Percentiles rank a stretch among this genome's conserved stretches.
phyloP scores from a whole-genome alignment of 2,797 vertebrate species.

The Ceryle rudis region DNA sequence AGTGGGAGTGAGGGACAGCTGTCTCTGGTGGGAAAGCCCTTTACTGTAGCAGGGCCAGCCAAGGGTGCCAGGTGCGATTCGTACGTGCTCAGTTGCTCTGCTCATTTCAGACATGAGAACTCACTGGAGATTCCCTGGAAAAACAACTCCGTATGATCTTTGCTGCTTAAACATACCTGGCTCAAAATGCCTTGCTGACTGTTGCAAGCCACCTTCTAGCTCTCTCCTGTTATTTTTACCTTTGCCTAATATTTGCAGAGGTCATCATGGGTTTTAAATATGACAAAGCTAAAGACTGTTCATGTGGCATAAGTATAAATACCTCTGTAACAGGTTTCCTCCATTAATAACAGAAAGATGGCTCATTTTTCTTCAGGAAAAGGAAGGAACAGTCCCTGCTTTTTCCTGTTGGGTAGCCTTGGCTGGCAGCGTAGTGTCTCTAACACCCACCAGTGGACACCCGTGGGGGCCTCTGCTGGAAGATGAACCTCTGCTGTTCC shows the following conservation, averaged over 20 bases:
- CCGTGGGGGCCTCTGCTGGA: not conserved
- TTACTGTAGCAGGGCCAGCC: not conserved
- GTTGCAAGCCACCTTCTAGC: not conserved
- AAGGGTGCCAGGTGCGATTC: not conserved
- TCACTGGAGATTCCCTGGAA: not conserved
- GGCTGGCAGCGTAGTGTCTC: not conserved
- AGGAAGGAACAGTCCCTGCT: not conserved
- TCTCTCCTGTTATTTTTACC: not conserved
- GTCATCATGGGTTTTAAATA: not conserved
- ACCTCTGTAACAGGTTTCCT: not conserved
- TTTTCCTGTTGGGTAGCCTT: not conserved
- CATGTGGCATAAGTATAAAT: not conserved
- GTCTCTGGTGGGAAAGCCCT: not conserved
- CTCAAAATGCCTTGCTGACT: not conserved
- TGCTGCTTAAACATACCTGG: not conserved
- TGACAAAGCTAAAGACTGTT: not conserved
- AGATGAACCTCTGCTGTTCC: not conserved
- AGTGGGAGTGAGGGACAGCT: accelerated
- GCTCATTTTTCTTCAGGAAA: not conserved
- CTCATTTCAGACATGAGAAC: not conserved
- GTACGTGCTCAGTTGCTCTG: accelerated
- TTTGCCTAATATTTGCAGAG: not conserved
- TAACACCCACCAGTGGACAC: not conserved
- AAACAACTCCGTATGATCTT: not conserved
- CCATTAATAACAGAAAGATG: not conserved